Percentiles rank a stretch among this genome's conserved stretches.
Conservation (phyloP, 2,888 invertebrate species). For the Xanthorhoe spadicearia region DNA sequence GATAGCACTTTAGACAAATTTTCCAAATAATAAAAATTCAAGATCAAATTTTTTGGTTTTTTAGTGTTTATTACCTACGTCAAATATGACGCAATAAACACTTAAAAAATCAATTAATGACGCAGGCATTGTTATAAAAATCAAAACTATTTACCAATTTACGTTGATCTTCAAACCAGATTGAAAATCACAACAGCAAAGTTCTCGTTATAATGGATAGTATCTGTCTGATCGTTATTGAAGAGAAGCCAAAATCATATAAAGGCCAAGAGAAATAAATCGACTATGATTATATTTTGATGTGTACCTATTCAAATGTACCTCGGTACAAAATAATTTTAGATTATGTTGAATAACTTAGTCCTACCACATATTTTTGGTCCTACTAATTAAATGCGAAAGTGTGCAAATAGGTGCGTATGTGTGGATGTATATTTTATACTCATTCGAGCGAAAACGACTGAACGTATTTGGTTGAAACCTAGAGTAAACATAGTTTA, state of each 20-base stretch:
- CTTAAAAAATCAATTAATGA: constrained; percentile 37
- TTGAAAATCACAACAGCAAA: neutral
- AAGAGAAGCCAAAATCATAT: constrained; percentile 59
- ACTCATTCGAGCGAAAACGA: no score
- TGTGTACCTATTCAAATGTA: constrained; percentile 12
- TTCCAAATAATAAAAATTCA: no score
- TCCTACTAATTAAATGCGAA: no score
- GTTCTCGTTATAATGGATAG: constrained; percentile 29
- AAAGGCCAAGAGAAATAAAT: constrained; percentile 61
- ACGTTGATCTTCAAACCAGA: constrained; percentile 25
- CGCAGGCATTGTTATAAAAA: constrained; percentile 40
- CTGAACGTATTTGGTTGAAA: no score
- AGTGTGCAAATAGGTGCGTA: no score
- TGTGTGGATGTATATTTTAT: no score
- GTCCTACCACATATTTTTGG: no score
- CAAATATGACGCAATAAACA: neutral
- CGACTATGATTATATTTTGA: constrained; percentile 33
- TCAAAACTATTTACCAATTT: constrained; percentile 35
- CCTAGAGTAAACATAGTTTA: no score
- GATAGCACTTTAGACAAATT: no score
- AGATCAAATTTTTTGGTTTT: neutral
- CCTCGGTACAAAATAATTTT: neutral
- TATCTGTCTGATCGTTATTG: constrained; percentile 51
- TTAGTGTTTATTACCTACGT: no score
- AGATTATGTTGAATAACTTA: neutral